Conservation (phyloP, 2,888 invertebrate genomes). For the Esperia sulphurella region DNA sequence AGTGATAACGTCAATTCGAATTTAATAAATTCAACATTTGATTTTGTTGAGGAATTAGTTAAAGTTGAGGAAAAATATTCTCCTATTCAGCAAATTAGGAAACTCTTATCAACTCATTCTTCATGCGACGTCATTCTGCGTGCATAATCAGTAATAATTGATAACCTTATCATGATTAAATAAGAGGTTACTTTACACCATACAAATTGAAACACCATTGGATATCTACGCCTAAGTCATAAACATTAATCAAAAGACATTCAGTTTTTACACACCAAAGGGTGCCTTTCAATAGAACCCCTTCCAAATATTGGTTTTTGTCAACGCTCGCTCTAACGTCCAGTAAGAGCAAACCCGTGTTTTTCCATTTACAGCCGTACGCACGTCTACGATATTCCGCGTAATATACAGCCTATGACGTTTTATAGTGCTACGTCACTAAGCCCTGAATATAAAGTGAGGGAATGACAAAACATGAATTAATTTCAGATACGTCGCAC, state of each 20-base stretch:
- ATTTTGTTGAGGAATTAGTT: too few relatives aligned
- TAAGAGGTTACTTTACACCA: too few relatives aligned
- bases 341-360: slow-evolving; percentile 77
- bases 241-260: slow-evolving; percentile 72
- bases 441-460: slow-evolving; percentile 72
- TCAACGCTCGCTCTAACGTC: slow-evolving; percentile 43
- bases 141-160: too few relatives aligned
- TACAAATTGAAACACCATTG: slow-evolving; percentile 10
- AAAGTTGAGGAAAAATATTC: too few relatives aligned
- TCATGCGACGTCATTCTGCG: too few relatives aligned
- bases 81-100: too few relatives aligned
- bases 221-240: slow-evolving; percentile 28
- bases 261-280: slow-evolving; percentile 62
- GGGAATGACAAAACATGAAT: slow-evolving; percentile 78
- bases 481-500: slow-evolving; percentile 76
- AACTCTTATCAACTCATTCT: too few relatives aligned
- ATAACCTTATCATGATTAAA: too few relatives aligned
- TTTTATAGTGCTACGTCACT: slow-evolving; percentile 73
- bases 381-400: slow-evolving; percentile 61
- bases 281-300: slow-evolving; percentile 71
- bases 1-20: too few relatives aligned
- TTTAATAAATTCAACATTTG: too few relatives aligned
- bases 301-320: slow-evolving; percentile 78
- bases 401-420: slow-evolving; percentile 51
- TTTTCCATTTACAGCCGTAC: slow-evolving; percentile 65